Percentiles rank a stretch among this genome's conserved stretches.
These are phyloP conservation scores for Myiozetetes cayanensis DNA, from an alignment of 2,113 vertebrate species.

Conservation along the genomic window DNA sequence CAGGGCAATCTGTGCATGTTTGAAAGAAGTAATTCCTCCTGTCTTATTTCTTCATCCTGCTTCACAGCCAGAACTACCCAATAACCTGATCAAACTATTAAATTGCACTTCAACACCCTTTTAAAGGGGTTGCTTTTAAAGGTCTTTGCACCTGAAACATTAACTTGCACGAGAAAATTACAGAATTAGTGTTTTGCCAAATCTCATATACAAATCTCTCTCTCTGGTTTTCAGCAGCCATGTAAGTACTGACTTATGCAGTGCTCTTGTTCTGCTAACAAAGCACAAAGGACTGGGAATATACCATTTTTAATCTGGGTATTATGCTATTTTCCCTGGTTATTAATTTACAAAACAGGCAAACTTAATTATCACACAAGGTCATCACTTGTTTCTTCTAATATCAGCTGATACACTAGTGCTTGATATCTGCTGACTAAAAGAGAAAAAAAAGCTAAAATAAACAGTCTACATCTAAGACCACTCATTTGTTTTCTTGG, in stretches of 20 bases:
- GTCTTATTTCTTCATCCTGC: not conserved
- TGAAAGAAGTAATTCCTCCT: not conserved
- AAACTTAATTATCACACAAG: not conserved
- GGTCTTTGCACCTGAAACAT: not conserved
- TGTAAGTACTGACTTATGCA: not conserved
- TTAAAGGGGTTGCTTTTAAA: not conserved
- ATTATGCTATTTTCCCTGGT: not conserved
- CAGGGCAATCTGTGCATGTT: not conserved
- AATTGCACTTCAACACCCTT: not conserved
- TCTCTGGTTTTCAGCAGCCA: not conserved
- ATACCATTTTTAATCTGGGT: not conserved
- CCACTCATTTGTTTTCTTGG: not conserved
- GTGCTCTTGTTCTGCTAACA: not conserved
- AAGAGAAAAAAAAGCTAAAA: not conserved
- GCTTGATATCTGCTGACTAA: not conserved
- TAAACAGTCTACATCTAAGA: not conserved
- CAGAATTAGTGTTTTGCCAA: not conserved
- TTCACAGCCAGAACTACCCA: not conserved
- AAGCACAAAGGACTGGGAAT: not conserved
- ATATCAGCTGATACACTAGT: not conserved
- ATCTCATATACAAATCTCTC: not conserved
- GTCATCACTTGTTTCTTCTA: not conserved
- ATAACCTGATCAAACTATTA: not conserved
- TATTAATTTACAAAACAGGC: not conserved
- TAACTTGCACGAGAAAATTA: not conserved